Conservation (phyloP, 1,140 invertebrate species). For the Cyclina sinensis region DNA sequence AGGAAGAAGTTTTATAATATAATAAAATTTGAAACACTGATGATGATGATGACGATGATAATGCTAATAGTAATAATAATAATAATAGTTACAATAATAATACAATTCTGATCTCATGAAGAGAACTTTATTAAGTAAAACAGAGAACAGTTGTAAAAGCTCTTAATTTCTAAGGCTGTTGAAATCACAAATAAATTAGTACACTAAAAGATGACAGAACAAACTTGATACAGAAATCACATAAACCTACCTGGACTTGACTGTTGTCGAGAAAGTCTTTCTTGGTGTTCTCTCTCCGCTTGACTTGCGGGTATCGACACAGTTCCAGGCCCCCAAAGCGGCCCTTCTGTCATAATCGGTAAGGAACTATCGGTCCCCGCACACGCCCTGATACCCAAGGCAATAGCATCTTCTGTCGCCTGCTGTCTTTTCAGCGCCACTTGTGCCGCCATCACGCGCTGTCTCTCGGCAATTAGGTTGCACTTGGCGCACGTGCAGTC, state of each 20-base stretch:
- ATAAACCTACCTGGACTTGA: constrained; percentile 37
- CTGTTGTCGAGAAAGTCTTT: constrained; percentile 15
- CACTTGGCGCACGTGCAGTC: constrained; percentile 94
- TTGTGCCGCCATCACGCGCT: constrained; percentile 89
- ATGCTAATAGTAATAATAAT: too few species aligned
- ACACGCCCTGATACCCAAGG: constrained; percentile 95
- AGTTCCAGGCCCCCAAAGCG: constrained; percentile 91
- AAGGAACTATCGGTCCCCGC: constrained; percentile 93
- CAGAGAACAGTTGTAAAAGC: too few species aligned
- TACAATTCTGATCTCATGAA: too few species aligned
- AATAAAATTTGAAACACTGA: too few species aligned
- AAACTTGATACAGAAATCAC: too few species aligned
- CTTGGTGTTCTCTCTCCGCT: constrained; percentile 1
- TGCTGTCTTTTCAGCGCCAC: constrained; percentile 99
- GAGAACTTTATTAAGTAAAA: too few species aligned
- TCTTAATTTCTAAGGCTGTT: too few species aligned
- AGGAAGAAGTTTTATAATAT: too few species aligned
- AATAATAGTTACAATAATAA: too few species aligned
- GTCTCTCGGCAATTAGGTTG: constrained; percentile 90
- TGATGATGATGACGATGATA: too few species aligned
- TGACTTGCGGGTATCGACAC: constrained; percentile 78
- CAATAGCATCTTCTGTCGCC: constrained; percentile 98
- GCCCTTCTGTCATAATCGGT: constrained; percentile 94
- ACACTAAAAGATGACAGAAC: too few species aligned
- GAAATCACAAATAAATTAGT: too few species aligned